These are phyloP conservation scores for Anguilla rostrata DNA, from an alignment of 2,113 vertebrate species.

Conservation along the genomic window DNA sequence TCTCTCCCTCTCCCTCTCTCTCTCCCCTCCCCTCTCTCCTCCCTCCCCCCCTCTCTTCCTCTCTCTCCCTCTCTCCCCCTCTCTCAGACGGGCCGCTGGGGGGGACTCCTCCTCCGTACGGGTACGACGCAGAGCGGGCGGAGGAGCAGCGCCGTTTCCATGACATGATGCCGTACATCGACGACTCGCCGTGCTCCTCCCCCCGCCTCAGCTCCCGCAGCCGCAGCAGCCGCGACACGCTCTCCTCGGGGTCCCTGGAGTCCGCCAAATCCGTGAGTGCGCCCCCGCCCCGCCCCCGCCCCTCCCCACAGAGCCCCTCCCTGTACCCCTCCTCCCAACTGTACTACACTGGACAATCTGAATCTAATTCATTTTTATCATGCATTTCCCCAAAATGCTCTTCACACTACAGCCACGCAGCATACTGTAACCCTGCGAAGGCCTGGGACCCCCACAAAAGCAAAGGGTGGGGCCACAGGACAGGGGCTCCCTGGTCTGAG, in stretches of 20 bases:
- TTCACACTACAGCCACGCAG: too few relatives aligned
- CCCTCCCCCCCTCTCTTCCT: neutral
- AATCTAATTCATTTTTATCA: too few relatives aligned
- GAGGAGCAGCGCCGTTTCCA: conserved; percentile 88
- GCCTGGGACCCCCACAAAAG: too few relatives aligned
- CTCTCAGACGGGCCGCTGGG: conserved; percentile 79
- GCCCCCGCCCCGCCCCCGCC: neutral
- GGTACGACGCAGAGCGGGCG: conserved; percentile 80
- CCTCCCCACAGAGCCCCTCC: neutral
- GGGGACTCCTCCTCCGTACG: conserved; percentile 80
- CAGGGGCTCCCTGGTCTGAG: too few relatives aligned
- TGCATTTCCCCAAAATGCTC: too few relatives aligned
- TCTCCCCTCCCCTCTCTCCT: neutral
- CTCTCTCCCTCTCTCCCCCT: too few relatives aligned
- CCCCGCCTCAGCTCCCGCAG: conserved; percentile 92
- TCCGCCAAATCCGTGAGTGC: conserved; percentile 83
- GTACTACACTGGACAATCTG: too few relatives aligned
- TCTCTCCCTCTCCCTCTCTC: conserved; percentile 17
- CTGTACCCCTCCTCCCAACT: too few relatives aligned
- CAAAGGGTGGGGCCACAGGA: too few relatives aligned
- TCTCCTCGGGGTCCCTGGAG: conserved; percentile 83
- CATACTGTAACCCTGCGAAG: too few relatives aligned
- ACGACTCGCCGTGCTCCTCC: conserved; percentile 93
- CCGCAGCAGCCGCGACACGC: conserved; percentile 82
- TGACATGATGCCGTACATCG: conserved; percentile 92